These are phyloP conservation scores for Oenanthe oenanthe DNA, from an alignment of 2,113 vertebrate species.

Conservation along the genomic window DNA sequence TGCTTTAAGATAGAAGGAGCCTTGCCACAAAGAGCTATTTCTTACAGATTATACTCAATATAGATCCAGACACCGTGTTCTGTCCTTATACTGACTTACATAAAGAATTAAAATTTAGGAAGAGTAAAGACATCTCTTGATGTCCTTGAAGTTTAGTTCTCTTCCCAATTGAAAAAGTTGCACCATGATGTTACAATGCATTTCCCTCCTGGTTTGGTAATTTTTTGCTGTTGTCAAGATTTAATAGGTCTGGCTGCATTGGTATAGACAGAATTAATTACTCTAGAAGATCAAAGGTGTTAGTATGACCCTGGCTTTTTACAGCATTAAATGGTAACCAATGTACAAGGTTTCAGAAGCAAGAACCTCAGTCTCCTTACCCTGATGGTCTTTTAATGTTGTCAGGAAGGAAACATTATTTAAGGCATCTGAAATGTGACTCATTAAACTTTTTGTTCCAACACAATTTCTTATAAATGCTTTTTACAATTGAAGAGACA, in stretches of 20 bases:
- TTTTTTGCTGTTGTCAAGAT: not conserved
- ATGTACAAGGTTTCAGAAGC: fast-evolving
- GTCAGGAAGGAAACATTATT: not conserved
- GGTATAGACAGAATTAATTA: not conserved
- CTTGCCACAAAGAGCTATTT: not conserved
- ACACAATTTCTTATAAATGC: not conserved
- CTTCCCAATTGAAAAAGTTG: not conserved
- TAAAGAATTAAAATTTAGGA: not conserved
- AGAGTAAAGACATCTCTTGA: not conserved
- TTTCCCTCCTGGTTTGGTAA: not conserved
- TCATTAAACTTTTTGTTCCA: not conserved
- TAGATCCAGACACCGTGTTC: not conserved
- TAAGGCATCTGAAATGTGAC: not conserved
- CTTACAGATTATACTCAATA: not conserved
- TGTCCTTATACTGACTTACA: not conserved
- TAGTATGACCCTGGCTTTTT: not conserved
- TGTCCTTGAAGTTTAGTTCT: not conserved
- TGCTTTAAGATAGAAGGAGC: not conserved
- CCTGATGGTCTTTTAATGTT: not conserved
- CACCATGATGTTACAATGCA: not conserved
- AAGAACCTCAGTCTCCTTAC: not conserved
- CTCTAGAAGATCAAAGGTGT: not conserved
- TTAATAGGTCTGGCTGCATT: not conserved
- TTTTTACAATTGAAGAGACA: not conserved
- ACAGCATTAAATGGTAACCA: not conserved